Percentiles rank a stretch among this genome's conserved stretches.
Conservation (phyloP, 1,140 invertebrate species). For the Zaprionus ornatus region DNA sequence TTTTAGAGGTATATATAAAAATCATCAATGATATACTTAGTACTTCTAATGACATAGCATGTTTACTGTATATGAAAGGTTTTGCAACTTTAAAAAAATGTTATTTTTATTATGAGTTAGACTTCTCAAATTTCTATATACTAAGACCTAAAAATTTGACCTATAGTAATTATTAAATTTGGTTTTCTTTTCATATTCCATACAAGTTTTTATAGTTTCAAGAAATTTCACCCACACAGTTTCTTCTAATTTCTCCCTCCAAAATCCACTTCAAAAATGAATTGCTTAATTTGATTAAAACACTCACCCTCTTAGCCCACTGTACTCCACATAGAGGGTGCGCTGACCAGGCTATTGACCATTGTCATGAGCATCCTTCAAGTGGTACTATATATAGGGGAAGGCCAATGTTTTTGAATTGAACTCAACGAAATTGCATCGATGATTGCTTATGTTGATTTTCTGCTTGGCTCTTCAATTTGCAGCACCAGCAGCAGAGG, state of each 20-base stretch:
- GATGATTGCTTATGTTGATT: conserved; percentile 78
- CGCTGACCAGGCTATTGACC: conserved; percentile 21
- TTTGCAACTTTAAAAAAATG: no score
- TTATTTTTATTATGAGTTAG: no score
- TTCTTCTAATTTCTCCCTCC: background rate
- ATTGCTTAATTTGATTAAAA: background rate
- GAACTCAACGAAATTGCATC: conserved; percentile 77
- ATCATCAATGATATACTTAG: no score
- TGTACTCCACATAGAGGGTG: conserved; percentile 13
- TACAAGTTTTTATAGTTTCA: background rate
- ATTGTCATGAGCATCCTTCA: conserved; percentile 67
- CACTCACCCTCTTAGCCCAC: background rate
- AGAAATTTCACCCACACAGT: background rate
- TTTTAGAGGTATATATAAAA: no score
- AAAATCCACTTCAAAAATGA: background rate
- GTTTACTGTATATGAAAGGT: no score
- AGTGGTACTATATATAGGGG: background rate
- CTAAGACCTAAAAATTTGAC: no score
- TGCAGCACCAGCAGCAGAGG: conserved; percentile 15
- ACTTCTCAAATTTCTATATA: no score
- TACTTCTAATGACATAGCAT: no score
- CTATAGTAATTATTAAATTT: background rate
- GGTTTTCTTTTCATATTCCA: no score
- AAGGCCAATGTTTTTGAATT: conserved; percentile 74
- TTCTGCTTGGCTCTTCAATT: conserved; percentile 58